Evolutionary conservation across 2,113 vertebrate species (phyloP).

Genomic region (Uria aalge): DNA sequence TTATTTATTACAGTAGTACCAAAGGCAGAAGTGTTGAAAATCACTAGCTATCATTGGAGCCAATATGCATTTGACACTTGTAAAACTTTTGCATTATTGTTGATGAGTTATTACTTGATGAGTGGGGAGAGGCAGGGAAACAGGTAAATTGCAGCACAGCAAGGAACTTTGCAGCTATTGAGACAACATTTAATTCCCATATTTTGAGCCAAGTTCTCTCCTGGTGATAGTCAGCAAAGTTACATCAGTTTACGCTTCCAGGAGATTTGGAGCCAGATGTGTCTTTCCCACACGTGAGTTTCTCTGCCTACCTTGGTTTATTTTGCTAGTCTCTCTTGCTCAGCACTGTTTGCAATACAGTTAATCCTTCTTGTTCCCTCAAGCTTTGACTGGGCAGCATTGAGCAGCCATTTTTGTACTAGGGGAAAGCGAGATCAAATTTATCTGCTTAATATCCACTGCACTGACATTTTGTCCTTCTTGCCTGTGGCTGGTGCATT

Average conservation of each 20-base stretch:
- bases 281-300: background rate
- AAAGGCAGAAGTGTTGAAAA: background rate
- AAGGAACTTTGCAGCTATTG: background rate
- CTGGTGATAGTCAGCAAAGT: background rate
- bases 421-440: background rate
- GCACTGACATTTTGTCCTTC: slow-evolving; percentile 22
- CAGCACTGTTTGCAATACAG: background rate
- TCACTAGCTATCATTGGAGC: background rate
- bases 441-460: background rate
- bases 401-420: background rate
- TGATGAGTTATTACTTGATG: background rate
- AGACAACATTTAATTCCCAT: background rate
- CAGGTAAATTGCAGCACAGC: background rate
- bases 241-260: background rate
- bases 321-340: background rate
- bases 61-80: background rate
- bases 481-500: background rate
- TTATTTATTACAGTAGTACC: background rate
- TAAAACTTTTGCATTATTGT: background rate
- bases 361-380: background rate
- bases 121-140: background rate
- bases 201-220: background rate
- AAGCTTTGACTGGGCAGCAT: background rate
- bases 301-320: background rate
- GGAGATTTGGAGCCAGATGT: background rate